Base-by-base conservation (phyloP, 2,797 vertebrate genomes). In the Sorex maritimensis region DNA sequence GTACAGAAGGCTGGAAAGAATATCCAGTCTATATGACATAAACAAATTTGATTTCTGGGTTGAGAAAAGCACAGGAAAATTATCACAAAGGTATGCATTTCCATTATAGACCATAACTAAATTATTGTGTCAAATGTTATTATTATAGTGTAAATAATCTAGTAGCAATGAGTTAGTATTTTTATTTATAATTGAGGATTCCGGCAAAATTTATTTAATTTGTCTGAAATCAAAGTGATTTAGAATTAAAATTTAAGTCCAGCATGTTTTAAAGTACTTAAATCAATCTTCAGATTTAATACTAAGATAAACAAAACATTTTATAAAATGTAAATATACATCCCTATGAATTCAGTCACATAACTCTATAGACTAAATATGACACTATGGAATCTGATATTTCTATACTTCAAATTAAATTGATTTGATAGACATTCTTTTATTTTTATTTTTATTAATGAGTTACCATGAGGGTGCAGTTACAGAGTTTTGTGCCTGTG, bases 321-420 rank as follows among this genome's bases (percentile, higher is more conserved):
- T 11, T 49, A 4, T 63, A 24, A 71, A 77, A 11, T 28, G 81
- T 80, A 49, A 52, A 61, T 80, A n/a, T 46, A 67, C 17, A 5
- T 52, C 10, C 12, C 73, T 86, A 82, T 8, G 2, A 41, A 90
- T 73, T 71, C 7, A 63, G 67, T 73, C 28, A 73, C 38, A 1
- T 86, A 34, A 95, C 82, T 21, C 15, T 52, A 4, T 7, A 86
- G 86, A 77, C 63, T 71, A 85, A 81, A 14, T 77, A 61, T 13
- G 34, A 17, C 4, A 21, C 58, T 28, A 61, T 65, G 15, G 13
- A 30, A 14, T 17, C 8, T 68, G 21, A 15, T 78, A 78, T 61
- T 80, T 71, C 9, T 72, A 4, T 44, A 10, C 4, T 0, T 90
- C 24, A 2, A 61, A 13, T 82, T 71, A 63, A 88, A n/a, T 75